Conservation (phyloP, 2,888 invertebrate species). For the Tortricodes alternella region DNA sequence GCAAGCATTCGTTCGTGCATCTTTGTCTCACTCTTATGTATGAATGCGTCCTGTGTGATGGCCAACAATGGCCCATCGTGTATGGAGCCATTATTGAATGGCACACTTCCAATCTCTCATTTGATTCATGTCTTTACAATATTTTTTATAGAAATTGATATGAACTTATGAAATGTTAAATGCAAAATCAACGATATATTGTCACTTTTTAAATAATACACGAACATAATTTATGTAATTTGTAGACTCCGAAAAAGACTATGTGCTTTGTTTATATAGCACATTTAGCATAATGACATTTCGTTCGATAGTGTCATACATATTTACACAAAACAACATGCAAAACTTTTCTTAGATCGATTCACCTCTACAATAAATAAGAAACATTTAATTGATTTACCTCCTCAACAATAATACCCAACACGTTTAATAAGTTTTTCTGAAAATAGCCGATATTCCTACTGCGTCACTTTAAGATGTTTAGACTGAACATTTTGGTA, state of each 20-base stretch:
- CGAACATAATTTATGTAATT: constrained; percentile 57
- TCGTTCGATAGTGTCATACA: too few species aligned
- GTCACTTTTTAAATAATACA: constrained; percentile 59
- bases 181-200: constrained; percentile 57
- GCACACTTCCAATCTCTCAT: constrained; percentile 40
- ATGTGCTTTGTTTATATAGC: too few species aligned
- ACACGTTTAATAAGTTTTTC: constrained; percentile 50
- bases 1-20: too few species aligned
- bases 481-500: constrained; percentile 60
- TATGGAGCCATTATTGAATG: constrained; percentile 41
- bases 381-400: constrained; percentile 34
- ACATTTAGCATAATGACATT: too few species aligned
- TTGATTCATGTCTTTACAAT: constrained; percentile 17
- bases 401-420: constrained; percentile 43
- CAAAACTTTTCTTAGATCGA: too few species aligned
- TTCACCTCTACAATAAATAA: constrained; percentile 46
- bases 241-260: too few species aligned
- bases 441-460: constrained; percentile 62
- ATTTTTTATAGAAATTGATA: neutral
- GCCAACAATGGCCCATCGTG: too few species aligned
- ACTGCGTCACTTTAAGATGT: constrained; percentile 32
- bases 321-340: too few species aligned
- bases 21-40: too few species aligned
- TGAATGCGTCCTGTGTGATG: too few species aligned
- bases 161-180: constrained; percentile 48